A percentile compares a stretch with the other conserved stretches of the same genome.
These are phyloP conservation scores for Teinopalpus imperialis DNA, from an alignment of 2,888 invertebrate genomes.

Conservation along the genomic window DNA sequence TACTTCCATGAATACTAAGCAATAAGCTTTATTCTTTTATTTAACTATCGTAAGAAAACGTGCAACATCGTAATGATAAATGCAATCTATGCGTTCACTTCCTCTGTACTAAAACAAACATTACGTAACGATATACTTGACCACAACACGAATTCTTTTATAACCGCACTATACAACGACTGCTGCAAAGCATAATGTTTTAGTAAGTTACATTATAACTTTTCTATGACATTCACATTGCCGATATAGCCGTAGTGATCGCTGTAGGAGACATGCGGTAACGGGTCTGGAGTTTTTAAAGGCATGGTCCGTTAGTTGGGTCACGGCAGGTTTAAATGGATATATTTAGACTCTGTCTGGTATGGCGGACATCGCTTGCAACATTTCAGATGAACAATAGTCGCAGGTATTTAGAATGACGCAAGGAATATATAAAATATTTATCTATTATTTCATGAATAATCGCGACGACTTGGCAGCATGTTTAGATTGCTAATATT, in stretches of 20 bases:
- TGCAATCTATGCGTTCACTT: constrained; percentile 23
- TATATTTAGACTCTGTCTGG: constrained; percentile 14
- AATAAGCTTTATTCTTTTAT: not conserved
- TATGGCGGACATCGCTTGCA: constrained; percentile 5
- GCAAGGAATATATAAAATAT: constrained; percentile 4
- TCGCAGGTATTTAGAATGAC: not conserved
- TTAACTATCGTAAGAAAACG: constrained; percentile 21
- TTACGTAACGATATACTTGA: constrained; percentile 18
- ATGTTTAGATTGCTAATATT: too few species aligned
- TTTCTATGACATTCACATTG: constrained; percentile 3
- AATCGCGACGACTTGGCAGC: too few species aligned
- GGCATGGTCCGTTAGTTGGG: constrained; percentile 22
- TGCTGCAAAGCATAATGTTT: not conserved
- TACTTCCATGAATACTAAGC: not conserved
- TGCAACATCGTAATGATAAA: constrained; percentile 1
- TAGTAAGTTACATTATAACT: not conserved
- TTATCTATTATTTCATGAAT: not conserved
- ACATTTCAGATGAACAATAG: constrained; percentile 12
- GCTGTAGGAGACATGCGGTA: constrained; percentile 1
- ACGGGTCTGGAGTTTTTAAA: constrained; percentile 24
- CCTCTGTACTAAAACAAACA: constrained; percentile 17
- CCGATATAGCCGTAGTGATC: constrained; percentile 6
- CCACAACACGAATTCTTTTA: constrained; percentile 2
- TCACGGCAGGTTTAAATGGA: constrained; percentile 19
- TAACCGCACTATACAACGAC: constrained; percentile 13